These are phyloP conservation scores for Perca flavescens DNA, from an alignment of 2,113 vertebrate genomes.

Conservation along the genomic window DNA sequence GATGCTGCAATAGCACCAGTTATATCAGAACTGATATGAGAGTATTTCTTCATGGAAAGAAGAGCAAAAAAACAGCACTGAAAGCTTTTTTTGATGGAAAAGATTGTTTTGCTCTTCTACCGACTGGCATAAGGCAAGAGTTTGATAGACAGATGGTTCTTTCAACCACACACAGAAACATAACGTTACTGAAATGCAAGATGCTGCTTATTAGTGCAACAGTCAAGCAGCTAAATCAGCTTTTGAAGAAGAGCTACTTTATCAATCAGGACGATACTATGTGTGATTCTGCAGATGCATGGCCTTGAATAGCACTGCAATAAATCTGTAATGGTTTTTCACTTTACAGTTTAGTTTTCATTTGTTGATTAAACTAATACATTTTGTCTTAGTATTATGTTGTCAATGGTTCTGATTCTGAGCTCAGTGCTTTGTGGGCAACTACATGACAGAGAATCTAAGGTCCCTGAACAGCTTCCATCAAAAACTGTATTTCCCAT, in stretches of 20 bases:
- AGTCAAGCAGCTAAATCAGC: neutral
- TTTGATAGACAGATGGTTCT: no score
- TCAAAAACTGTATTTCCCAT: neutral
- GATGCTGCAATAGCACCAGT: no score
- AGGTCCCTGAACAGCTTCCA: neutral
- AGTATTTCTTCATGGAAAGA: no score
- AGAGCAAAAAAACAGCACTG: no score
- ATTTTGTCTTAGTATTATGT: neutral
- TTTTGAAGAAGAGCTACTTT: neutral
- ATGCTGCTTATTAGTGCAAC: neutral
- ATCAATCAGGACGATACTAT: neutral
- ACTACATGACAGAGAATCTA: no score
- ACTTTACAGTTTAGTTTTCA: no score
- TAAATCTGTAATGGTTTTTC: no score
- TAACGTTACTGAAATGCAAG: neutral
- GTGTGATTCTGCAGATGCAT: neutral
- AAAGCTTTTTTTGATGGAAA: no score
- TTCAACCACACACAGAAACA: neutral
- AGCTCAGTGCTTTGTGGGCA: neutral
- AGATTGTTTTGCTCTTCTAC: no score
- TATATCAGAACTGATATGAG: no score
- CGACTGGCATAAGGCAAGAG: no score
- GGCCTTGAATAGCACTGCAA: neutral
- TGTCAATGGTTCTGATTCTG: neutral
- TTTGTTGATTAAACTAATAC: neutral